Conservation (phyloP, 2,888 invertebrate genomes). For the Standfussiana lucernea region DNA sequence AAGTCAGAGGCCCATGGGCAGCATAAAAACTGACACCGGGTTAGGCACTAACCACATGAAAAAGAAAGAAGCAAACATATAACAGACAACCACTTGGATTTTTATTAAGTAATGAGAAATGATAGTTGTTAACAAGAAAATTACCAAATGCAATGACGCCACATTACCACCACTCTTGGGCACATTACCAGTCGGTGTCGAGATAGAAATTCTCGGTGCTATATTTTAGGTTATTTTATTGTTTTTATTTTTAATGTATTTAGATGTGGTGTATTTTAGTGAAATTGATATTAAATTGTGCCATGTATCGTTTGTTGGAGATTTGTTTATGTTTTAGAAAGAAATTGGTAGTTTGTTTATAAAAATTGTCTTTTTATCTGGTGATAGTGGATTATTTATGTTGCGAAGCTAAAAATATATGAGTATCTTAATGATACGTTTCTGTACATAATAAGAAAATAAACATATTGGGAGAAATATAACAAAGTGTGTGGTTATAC, state of each 20-base stretch:
- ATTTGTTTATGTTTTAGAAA: background rate
- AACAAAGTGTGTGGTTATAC: background rate
- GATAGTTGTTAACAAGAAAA: no score
- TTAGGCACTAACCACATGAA: no score
- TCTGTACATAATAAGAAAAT: background rate
- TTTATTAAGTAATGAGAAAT: no score
- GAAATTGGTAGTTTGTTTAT: conserved; percentile 11
- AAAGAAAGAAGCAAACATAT: no score
- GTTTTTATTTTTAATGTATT: background rate
- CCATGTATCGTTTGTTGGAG: background rate
- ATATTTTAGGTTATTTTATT: background rate
- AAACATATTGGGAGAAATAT: background rate
- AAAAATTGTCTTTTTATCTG: background rate
- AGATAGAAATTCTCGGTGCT: no score
- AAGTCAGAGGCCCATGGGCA: no score
- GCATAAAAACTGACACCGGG: no score
- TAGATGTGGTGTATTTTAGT: background rate
- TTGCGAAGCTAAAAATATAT: background rate
- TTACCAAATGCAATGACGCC: background rate
- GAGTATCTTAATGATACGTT: background rate
- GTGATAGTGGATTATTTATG: background rate
- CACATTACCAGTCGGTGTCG: no score
- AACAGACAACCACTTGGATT: no score
- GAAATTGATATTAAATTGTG: background rate
- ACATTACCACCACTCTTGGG: no score